Percentiles rank a stretch among this genome's conserved stretches.
Evolutionary conservation across 2,797 vertebrate species (phyloP).

Genomic region (Amniataba percoides): DNA sequence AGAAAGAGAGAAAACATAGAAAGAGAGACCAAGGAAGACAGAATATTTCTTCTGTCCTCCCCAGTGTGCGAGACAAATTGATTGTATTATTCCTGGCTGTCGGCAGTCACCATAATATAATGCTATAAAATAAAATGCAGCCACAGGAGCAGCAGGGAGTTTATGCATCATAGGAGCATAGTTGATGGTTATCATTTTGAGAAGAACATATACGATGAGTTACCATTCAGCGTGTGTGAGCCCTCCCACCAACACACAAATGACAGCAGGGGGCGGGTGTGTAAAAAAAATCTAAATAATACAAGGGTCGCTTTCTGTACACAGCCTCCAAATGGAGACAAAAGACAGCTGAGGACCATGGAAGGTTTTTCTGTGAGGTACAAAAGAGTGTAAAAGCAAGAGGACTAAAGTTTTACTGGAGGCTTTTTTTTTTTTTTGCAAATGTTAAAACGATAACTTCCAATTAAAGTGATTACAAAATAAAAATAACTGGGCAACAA

Average conservation of each 20-base stretch:
- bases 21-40: conserved; percentile 7
- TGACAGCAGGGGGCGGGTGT: conserved; percentile 6
- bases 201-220: conserved; percentile 46
- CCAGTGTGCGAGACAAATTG: conserved; percentile 71
- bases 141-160: conserved; percentile 65
- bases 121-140: conserved; percentile 70
- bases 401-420: neutral
- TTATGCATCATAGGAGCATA: conserved; percentile 63
- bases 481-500: neutral
- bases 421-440: neutral
- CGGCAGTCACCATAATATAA: conserved; percentile 75
- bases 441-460: neutral
- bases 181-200: conserved; percentile 68
- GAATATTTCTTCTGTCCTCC: conserved; percentile 49
- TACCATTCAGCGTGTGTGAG: conserved; percentile 14
- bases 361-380: neutral
- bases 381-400: neutral
- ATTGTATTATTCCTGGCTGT: conserved; percentile 76
- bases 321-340: conserved; percentile 31
- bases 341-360: conserved; percentile 3
- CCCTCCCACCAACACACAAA: conserved; percentile 27
- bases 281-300: conserved; percentile 19
- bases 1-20: conserved; percentile 15
- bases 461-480: neutral
- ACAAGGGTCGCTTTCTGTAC: conserved; percentile 7